Conservation (phyloP, 35 echinoderm and acorn worm species). For the Amphiura filiformis region DNA sequence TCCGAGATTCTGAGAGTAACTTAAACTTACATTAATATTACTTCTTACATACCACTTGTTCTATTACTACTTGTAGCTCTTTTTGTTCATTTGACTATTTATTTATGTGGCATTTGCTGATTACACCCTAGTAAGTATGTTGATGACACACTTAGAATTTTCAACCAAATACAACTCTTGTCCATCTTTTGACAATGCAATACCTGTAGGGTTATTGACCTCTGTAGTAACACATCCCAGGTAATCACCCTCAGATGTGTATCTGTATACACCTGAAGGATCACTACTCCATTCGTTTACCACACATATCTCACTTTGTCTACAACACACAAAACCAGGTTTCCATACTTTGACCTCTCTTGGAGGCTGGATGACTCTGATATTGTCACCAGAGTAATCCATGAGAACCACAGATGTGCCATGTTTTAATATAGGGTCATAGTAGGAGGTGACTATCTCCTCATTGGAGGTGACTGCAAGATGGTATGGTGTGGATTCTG, state of each 20-base stretch:
- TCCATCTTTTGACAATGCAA: background rate
- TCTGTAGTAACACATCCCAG: background rate
- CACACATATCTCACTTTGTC: background rate
- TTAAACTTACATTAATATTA: too few species aligned
- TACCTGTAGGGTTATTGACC: background rate
- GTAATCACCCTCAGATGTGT: conserved; percentile 1
- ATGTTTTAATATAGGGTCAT: background rate
- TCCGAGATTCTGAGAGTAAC: too few species aligned
- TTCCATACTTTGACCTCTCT: background rate
- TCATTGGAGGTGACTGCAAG: background rate
- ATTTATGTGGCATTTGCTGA: too few species aligned
- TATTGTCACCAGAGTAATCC: background rate
- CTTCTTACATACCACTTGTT: too few species aligned
- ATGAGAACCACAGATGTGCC: background rate
- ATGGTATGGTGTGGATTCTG: background rate
- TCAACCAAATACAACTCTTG: too few species aligned
- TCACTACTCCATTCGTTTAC: background rate
- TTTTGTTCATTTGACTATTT: too few species aligned
- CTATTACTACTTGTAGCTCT: too few species aligned
- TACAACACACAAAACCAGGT: background rate
- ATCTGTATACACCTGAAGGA: background rate
- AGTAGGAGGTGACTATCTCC: background rate
- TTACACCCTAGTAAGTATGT: too few species aligned
- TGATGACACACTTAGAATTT: too few species aligned
- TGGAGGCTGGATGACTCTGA: background rate